phyloP scores from a whole-genome alignment of 2,888 invertebrate species.

The Monopis laevigella region DNA sequence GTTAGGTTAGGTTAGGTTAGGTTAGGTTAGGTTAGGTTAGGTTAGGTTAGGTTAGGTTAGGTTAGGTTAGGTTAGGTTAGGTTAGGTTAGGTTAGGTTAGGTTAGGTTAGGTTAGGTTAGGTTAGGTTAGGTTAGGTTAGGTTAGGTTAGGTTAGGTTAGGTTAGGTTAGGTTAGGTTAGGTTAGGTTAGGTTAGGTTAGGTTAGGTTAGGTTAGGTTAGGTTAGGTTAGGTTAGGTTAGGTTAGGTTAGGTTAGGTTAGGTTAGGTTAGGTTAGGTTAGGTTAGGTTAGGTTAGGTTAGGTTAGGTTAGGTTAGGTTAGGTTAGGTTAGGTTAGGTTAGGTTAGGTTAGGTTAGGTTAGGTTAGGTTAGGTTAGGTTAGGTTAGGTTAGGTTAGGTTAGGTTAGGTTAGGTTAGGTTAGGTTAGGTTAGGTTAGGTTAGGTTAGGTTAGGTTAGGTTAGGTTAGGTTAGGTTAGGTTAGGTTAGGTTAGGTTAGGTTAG shows the following conservation, averaged over 20 bases:
- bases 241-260: conserved; percentile 7
- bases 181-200: conserved; percentile 7
- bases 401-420: conserved; percentile 7
- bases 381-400: conserved; percentile 7
- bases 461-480: conserved; percentile 7
- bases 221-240: conserved; percentile 7
- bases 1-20: conserved; percentile 7
- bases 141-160: conserved; percentile 7
- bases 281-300: conserved; percentile 16
- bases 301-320: conserved; percentile 19
- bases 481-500: conserved; percentile 7
- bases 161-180: conserved; percentile 7
- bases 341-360: conserved; percentile 13
- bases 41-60: conserved; percentile 7
- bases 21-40: conserved; percentile 7
- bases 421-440: conserved; percentile 7
- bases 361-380: conserved; percentile 7
- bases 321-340: conserved; percentile 19
- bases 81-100: conserved; percentile 7
- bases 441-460: conserved; percentile 7
- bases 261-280: conserved; percentile 7
- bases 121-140: conserved; percentile 7
- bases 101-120: conserved; percentile 7
- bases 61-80: conserved; percentile 7
- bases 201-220: conserved; percentile 7